Conservation (phyloP, 2,797 vertebrate genomes). For the Alosa sapidissima region DNA sequence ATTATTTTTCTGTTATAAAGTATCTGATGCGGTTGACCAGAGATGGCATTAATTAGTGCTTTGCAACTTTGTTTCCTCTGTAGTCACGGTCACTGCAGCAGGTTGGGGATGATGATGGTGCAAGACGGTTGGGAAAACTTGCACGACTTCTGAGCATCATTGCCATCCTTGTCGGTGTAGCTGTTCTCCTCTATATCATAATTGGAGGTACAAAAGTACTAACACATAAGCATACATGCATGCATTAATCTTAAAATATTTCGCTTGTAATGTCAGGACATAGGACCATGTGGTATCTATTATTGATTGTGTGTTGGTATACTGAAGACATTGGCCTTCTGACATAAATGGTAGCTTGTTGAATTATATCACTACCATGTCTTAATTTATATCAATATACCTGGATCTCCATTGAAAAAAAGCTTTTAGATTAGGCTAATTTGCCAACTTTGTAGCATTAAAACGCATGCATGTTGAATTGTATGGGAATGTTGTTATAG, state of each 20-base stretch:
- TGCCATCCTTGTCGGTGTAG: slow-evolving; percentile 81
- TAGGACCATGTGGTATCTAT: neutral
- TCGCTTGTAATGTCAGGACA: neutral
- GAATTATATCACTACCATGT: too few relatives aligned
- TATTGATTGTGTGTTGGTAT: neutral
- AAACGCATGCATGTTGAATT: neutral
- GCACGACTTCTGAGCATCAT: slow-evolving; percentile 82
- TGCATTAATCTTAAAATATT: neutral
- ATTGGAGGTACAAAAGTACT: slow-evolving; percentile 60
- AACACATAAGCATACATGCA: neutral
- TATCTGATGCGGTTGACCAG: neutral
- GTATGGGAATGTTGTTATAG: too few relatives aligned
- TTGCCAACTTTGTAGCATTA: neutral
- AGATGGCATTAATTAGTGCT: too few relatives aligned
- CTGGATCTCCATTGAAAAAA: too few relatives aligned
- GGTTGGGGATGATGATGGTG: slow-evolving; percentile 81
- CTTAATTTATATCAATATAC: too few relatives aligned
- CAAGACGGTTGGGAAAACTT: slow-evolving; percentile 80
- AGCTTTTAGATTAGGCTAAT: too few relatives aligned
- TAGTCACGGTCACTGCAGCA: slow-evolving; percentile 85
- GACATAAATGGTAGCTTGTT: too few relatives aligned
- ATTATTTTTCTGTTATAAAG: neutral
- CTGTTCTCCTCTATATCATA: slow-evolving; percentile 79
- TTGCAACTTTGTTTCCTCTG: slow-evolving; percentile 23
- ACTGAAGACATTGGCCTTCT: too few relatives aligned